Evolutionary conservation across 2,797 vertebrate genomes (phyloP).

Genomic region (Jordanella pulchra): DNA sequence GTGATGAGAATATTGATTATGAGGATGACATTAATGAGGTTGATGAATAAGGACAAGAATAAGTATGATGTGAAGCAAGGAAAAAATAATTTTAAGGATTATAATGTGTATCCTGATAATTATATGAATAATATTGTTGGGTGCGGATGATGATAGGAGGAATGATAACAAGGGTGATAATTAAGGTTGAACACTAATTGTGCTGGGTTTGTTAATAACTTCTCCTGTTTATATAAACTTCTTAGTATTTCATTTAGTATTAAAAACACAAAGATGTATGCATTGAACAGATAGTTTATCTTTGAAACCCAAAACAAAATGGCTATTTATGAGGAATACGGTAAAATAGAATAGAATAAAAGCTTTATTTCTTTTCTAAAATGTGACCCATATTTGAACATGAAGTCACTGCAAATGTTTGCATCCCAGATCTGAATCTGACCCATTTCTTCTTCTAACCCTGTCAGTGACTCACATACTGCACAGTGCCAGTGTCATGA

Average conservation of each 20-base stretch:
- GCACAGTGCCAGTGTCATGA: slow-evolving; percentile 30
- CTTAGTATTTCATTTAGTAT: too few species aligned
- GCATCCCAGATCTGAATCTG: slow-evolving; percentile 21
- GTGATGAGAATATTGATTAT: not conserved
- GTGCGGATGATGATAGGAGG: not conserved
- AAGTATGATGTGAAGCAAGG: not conserved
- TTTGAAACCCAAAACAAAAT: too few species aligned
- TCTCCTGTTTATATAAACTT: too few species aligned
- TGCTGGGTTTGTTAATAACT: not conserved
- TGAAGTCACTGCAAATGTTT: slow-evolving; percentile 8
- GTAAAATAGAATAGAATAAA: too few species aligned
- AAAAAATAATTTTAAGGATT: not conserved
- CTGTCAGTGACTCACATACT: slow-evolving; percentile 48
- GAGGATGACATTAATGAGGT: too few species aligned
- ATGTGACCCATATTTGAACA: slow-evolving; percentile 18
- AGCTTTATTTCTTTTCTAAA: not conserved
- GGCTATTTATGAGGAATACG: too few species aligned
- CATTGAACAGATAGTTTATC: too few species aligned
- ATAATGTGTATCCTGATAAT: not conserved
- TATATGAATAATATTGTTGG: not conserved
- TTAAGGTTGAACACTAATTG: not conserved
- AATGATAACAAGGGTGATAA: not conserved
- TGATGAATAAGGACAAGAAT: not conserved
- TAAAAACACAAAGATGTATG: too few species aligned
- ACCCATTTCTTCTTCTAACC: slow-evolving; percentile 53